Evolutionary conservation across 2,113 vertebrate species (phyloP), one percentile per base, ranked within the genome.

Genomic region (Hylia prasina): DNA sequence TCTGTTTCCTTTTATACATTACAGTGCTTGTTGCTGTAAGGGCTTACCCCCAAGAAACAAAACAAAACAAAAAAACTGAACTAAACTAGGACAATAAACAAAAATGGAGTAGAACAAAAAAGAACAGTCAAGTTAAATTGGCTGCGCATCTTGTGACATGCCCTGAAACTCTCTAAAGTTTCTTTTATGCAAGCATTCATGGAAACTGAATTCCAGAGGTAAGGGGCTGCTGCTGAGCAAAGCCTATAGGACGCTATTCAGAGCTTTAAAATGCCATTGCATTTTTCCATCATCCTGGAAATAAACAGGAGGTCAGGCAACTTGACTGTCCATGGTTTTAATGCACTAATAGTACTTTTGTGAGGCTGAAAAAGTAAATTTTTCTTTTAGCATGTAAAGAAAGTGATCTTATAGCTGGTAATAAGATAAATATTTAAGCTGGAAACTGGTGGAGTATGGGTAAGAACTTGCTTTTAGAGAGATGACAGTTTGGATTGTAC

Each of bases 371-470:
- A 80, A 80, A 14, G 33, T 69, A 39, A 17, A 2, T 15, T 37
- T 12, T 42, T 51, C 65, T 53, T 87, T 71, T 37, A 37, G 15
- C 40, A 35, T 56, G 15, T 65, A 65, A 94, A 66, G 33, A 39
- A 82, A 69, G 33, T 64, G 80, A 48, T 83, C 30, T 66, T 90
- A 51, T 31, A 89, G 25, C 53, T 84, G 24, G 10, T 92, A 60
- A 19, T 75, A 78, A 93, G 45, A 83, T 73, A 92, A 86, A 88
- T 82, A 81, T 91, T 87, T 96, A 58, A 95, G 89, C 25, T 64
- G 48, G 23, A 88, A 93, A 65, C 53, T 56, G 42, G 33, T 11
- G 7, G 54, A 75, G 27, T 77, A 31, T 76, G 30, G 47, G 45
- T 82, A 53, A 90, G 60, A 84, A 60, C 15, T 40, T 90, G 27